Evolutionary conservation across 2,113 vertebrate species (phyloP).

Genomic region (Pampusana beccarii): DNA sequence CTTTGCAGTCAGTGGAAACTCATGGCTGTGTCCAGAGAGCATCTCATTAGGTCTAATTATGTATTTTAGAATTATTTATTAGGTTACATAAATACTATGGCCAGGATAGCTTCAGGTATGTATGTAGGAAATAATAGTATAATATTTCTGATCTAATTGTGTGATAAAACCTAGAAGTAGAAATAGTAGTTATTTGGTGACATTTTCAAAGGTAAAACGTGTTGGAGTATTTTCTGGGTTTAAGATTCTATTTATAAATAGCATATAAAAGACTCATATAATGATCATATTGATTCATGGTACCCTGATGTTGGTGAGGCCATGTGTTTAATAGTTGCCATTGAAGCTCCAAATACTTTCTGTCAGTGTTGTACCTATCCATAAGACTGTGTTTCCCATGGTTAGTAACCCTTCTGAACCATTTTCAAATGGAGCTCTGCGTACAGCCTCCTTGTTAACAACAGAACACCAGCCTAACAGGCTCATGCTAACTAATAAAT

Average conservation of each 20-base stretch:
- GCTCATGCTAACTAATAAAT: background rate
- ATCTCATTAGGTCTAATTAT: background rate
- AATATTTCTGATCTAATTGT: background rate
- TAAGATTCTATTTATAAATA: background rate
- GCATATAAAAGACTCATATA: background rate
- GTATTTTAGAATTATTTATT: background rate
- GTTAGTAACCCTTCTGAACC: background rate
- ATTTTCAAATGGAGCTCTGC: background rate
- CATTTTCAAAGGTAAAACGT: background rate
- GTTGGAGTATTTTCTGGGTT: background rate
- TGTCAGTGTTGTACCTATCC: background rate
- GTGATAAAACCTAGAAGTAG: background rate
- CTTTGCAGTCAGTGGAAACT: background rate
- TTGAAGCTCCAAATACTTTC: background rate
- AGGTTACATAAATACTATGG: background rate
- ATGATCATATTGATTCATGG: background rate
- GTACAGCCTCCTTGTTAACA: background rate
- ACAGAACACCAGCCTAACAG: background rate
- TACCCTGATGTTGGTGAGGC: background rate
- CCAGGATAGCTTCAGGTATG: background rate
- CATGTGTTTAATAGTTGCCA: background rate
- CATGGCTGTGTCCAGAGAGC: background rate
- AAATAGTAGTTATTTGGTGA: background rate
- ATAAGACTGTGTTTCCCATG: background rate
- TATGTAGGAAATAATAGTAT: background rate